A percentile compares a stretch with the other conserved stretches of the same genome.
Conservation (phyloP, 2,113 vertebrate genomes). For the Ptychochromis oligacanthus region DNA sequence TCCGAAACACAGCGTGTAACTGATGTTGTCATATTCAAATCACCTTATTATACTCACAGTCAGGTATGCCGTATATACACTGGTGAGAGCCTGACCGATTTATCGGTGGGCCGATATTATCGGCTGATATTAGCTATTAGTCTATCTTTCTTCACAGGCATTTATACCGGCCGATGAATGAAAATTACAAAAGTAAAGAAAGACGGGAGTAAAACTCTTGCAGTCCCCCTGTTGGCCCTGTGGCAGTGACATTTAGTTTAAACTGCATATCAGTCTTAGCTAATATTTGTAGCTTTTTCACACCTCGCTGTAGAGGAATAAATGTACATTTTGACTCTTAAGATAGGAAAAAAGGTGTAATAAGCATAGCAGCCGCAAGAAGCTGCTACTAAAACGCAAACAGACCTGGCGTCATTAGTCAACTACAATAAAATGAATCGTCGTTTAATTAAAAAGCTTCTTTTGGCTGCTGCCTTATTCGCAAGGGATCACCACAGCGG, state of each 20-base stretch:
- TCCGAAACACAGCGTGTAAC: not conserved
- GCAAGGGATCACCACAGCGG: not conserved
- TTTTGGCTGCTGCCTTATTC: accelerated
- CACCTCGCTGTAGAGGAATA: not conserved
- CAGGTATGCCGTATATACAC: not conserved
- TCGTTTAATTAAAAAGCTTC: not conserved
- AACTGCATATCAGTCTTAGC: not conserved
- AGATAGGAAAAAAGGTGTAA: not conserved
- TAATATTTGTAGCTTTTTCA: not conserved
- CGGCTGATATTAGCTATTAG: not conserved
- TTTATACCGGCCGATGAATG: not conserved
- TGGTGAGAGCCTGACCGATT: not conserved
- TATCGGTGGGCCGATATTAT: not conserved
- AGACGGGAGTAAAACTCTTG: not conserved
- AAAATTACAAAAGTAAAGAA: not conserved
- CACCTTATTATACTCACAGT: not conserved
- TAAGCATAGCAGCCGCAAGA: not conserved
- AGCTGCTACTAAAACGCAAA: not conserved
- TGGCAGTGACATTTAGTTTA: not conserved
- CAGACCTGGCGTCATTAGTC: not conserved
- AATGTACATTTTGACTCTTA: not conserved
- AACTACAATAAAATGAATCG: not conserved
- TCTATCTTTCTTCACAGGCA: not conserved
- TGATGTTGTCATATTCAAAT: no score
- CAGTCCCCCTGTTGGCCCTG: not conserved